Conservation (phyloP, 2,888 invertebrate genomes). For the Blera fallax region DNA sequence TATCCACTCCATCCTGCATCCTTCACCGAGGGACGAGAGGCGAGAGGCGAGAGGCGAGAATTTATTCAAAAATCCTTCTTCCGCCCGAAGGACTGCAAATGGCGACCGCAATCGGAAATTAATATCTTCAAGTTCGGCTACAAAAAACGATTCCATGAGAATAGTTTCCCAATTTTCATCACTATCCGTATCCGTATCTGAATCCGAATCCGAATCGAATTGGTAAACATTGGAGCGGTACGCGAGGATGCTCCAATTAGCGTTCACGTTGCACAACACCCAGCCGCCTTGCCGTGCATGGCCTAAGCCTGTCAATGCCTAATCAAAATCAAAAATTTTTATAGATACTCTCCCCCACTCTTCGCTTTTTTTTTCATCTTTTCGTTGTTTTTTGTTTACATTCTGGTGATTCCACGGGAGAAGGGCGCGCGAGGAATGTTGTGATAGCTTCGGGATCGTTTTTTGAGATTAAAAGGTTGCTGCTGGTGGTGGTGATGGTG, state of each 20-base stretch:
- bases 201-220: neutral
- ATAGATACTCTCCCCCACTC: neutral
- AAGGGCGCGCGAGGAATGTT: slow-evolving; percentile 10
- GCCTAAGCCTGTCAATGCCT: slow-evolving; percentile 29
- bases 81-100: neutral
- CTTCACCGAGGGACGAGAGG: neutral
- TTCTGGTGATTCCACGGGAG: neutral
- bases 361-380: neutral
- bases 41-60: neutral
- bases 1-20: slow-evolving; percentile 5
- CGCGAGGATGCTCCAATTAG: slow-evolving; percentile 25
- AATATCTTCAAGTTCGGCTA: neutral
- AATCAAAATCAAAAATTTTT: slow-evolving; percentile 30
- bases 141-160: neutral
- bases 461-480: slow-evolving; percentile 7
- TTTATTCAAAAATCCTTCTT: neutral
- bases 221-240: slow-evolving; percentile 14
- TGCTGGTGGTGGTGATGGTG: neutral
- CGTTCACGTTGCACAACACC: slow-evolving; percentile 16
- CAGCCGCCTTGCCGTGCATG: neutral
- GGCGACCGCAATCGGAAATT: slow-evolving; percentile 25
- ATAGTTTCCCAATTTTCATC: neutral
- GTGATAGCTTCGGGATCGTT: slow-evolving; percentile 28
- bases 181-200: neutral
- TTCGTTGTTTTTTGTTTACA: slow-evolving; percentile 11